These are phyloP conservation scores for Cavia aperea DNA, from an alignment of 2,113 vertebrate species.

Conservation along the genomic window DNA sequence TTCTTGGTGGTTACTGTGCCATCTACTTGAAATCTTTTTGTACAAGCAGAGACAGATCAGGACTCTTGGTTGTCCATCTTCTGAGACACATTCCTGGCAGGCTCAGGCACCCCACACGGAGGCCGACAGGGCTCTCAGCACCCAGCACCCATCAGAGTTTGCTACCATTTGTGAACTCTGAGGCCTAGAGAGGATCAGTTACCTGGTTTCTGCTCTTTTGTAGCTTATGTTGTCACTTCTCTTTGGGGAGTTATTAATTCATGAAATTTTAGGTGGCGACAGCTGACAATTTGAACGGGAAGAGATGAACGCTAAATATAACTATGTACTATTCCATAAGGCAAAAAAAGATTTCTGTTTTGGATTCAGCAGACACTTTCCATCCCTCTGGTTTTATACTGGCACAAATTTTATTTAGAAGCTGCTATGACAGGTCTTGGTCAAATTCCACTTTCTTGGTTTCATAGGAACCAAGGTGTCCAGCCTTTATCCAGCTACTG, in stretches of 20 bases:
- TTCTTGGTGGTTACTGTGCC: neutral
- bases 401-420: neutral
- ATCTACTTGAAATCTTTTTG: neutral
- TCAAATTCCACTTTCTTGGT: neutral
- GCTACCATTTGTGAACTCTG: neutral
- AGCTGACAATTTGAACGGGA: neutral
- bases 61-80: neutral
- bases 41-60: neutral
- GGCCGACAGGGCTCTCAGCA: neutral
- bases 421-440: neutral
- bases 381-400: neutral
- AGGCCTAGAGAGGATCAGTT: neutral
- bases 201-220: neutral
- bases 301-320: neutral
- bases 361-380: neutral
- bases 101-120: neutral
- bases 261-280: neutral
- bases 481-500: neutral
- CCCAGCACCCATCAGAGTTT: neutral
- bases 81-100: neutral
- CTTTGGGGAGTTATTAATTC: neutral
- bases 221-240: neutral
- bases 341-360: neutral
- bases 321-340: neutral
- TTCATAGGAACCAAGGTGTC: neutral